A percentile compares a stretch with the other conserved stretches of the same genome.
phyloP scores from a whole-genome alignment of 2,113 vertebrate species.

The Rhineura floridana region DNA sequence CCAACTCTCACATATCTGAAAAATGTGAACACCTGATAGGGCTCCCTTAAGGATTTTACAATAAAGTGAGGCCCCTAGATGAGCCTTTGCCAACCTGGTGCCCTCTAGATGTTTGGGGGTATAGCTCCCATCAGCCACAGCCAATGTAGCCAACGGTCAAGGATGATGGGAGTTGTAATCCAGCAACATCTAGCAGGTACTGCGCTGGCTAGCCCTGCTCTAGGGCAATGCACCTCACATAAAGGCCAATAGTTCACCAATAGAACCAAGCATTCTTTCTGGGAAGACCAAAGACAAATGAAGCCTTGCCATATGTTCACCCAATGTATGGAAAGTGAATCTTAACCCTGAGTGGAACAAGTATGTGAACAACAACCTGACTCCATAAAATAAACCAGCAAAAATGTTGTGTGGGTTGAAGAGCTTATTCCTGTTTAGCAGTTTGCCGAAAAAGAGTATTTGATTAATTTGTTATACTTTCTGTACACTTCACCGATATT shows the following conservation, averaged over 20 bases:
- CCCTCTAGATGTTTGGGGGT: neutral
- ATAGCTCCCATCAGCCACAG: neutral
- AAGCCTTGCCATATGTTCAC: neutral
- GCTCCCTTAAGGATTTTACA: neutral
- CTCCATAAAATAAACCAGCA: neutral
- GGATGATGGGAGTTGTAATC: neutral
- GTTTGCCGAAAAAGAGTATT: too few species aligned
- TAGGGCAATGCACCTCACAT: neutral
- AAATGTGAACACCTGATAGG: too few species aligned
- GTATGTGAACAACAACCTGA: neutral
- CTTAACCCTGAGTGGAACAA: neutral
- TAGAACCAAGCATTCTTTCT: neutral
- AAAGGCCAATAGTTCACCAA: neutral
- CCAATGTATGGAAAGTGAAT: neutral
- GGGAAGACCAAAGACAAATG: neutral
- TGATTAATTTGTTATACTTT: neutral
- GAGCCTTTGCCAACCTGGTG: too few species aligned
- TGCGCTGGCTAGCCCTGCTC: too few species aligned
- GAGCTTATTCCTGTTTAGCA: neutral
- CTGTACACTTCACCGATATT: neutral
- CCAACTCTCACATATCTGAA: neutral
- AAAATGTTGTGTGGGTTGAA: neutral
- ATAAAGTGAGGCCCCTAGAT: neutral
- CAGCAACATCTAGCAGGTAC: neutral
- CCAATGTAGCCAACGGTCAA: neutral